Conservation (phyloP, 2,797 vertebrate species). For the Coendou prehensilis region DNA sequence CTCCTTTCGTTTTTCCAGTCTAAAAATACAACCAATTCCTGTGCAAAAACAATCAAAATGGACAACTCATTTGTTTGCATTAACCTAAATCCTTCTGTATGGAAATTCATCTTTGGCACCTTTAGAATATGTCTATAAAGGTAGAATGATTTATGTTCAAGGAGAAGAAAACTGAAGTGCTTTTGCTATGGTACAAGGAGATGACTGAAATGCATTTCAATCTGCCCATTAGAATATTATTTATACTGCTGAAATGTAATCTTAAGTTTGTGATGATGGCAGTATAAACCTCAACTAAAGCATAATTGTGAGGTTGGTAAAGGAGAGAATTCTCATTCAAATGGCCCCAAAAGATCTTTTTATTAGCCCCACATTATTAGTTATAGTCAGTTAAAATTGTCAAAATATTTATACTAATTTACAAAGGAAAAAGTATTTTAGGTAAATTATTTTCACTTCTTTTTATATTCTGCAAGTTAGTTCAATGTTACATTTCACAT, state of each 20-base stretch:
- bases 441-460: slow-evolving; percentile 16
- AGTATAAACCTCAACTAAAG: slow-evolving; percentile 9
- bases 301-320: neutral
- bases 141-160: slow-evolving; percentile 63
- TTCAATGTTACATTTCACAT: slow-evolving; percentile 37
- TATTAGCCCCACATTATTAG: neutral
- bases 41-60: slow-evolving; percentile 49
- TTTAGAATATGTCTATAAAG: slow-evolving; percentile 71
- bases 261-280: neutral
- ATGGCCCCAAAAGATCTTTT: neutral
- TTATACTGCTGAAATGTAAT: neutral
- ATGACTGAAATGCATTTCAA: slow-evolving; percentile 34
- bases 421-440: neutral
- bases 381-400: slow-evolving; percentile 25
- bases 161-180: slow-evolving; percentile 1
- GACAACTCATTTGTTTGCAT: slow-evolving; percentile 65
- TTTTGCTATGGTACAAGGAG: neutral
- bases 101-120: slow-evolving; percentile 40
- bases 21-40: slow-evolving; percentile 62
- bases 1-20: neutral
- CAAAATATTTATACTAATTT: slow-evolving; percentile 54
- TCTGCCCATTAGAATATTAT: slow-evolving; percentile 20
- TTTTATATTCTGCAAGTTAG: slow-evolving; percentile 49
- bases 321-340: slow-evolving; percentile 49
- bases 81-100: slow-evolving; percentile 62